These are phyloP conservation scores for Odontamblyopus rebecca DNA, from an alignment of 2,797 vertebrate species.

Conservation along the genomic window DNA sequence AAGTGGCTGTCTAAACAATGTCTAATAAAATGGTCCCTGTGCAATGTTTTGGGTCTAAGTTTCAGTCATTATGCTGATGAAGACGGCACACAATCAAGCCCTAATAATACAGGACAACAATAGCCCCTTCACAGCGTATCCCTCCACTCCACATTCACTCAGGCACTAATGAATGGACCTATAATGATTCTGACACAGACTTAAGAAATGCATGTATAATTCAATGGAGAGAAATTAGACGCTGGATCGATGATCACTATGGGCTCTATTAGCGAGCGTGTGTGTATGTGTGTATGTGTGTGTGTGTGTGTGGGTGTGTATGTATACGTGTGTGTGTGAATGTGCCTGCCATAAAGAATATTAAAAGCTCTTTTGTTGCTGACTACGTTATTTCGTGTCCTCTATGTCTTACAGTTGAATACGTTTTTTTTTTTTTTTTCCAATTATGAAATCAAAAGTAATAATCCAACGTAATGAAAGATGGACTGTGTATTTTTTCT, in stretches of 20 bases:
- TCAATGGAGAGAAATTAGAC: constrained; percentile 43
- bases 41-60: constrained; percentile 12
- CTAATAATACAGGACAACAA: constrained; percentile 26
- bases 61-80: constrained; percentile 24
- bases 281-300: constrained; percentile 9
- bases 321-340: neutral
- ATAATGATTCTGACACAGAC: constrained; percentile 39
- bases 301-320: neutral
- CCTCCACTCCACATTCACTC: constrained; percentile 40
- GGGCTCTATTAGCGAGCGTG: constrained; percentile 3
- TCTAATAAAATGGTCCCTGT: neutral
- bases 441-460: neutral
- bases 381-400: neutral
- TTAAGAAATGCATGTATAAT: constrained; percentile 30
- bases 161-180: constrained; percentile 25
- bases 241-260: constrained; percentile 26
- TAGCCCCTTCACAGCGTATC: constrained; percentile 19
- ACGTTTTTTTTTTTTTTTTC: neutral
- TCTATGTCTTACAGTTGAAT: neutral
- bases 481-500: neutral
- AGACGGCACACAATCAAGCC: constrained; percentile 19
- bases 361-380: constrained; percentile 1
- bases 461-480: neutral
- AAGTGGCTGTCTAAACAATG: neutral
- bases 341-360: neutral